phyloP scores from a whole-genome alignment of 2,797 vertebrate species.

The Pitangus sulphuratus region DNA sequence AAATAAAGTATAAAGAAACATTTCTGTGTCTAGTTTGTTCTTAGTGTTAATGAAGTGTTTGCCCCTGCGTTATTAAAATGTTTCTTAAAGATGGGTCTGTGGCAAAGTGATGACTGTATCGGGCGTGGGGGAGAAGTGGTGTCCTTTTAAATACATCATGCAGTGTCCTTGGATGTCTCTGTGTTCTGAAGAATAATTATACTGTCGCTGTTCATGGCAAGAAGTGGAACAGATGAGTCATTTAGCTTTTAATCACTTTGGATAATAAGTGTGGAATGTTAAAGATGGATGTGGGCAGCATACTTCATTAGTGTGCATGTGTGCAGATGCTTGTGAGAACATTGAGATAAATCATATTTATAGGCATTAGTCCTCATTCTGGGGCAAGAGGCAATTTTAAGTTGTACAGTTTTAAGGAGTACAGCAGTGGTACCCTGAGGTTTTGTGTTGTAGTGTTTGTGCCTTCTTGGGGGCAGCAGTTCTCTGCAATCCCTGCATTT shows the following conservation, averaged over 20 bases:
- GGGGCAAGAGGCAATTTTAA: background rate
- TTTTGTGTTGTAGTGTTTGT: background rate
- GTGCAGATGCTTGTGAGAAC: fast-evolving
- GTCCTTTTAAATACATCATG: fast-evolving
- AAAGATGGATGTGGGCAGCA: too few relatives aligned
- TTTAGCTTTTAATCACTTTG: background rate
- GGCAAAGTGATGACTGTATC: fast-evolving
- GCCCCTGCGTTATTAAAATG: fast-evolving
- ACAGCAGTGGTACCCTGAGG: background rate
- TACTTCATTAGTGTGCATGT: background rate
- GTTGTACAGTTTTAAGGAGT: too few relatives aligned
- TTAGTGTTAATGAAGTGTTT: background rate
- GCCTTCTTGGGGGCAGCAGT: background rate
- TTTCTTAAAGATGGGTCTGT: background rate
- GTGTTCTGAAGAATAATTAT: background rate
- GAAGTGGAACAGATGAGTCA: background rate
- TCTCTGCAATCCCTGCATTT: background rate
- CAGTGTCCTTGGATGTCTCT: fast-evolving
- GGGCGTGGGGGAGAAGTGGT: fast-evolving
- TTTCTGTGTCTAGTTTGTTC: background rate
- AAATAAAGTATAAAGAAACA: conserved; percentile 54
- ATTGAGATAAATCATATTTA: fast-evolving
- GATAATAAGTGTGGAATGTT: background rate
- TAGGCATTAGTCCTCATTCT: background rate
- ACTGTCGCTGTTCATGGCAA: background rate